Conservation (phyloP, 2,888 invertebrate species). For the Dione vanillae region DNA sequence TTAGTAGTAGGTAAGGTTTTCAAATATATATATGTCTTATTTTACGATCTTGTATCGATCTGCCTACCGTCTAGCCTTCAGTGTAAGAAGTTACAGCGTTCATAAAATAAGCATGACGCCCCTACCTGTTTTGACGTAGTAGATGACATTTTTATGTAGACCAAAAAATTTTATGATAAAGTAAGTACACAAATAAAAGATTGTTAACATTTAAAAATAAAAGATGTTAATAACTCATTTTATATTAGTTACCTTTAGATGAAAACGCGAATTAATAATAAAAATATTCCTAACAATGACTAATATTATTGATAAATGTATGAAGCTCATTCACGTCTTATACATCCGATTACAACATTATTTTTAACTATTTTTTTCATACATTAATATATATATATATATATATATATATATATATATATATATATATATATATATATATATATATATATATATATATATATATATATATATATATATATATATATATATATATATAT, state of each 20-base stretch:
- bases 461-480: background rate
- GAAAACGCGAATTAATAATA: too few relatives aligned
- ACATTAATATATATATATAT: too few relatives aligned
- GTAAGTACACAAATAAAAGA: background rate
- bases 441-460: background rate
- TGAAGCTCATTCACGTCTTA: too few relatives aligned
- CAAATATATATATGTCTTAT: conserved; percentile 17
- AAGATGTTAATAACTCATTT: too few relatives aligned
- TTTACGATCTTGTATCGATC: conserved; percentile 38
- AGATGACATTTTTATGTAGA: conserved; percentile 3
- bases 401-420: background rate
- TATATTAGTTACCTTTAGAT: too few relatives aligned
- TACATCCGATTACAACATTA: too few relatives aligned
- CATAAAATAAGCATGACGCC: conserved; percentile 34
- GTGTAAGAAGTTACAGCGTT: conserved; percentile 38
- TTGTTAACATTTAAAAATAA: too few relatives aligned
- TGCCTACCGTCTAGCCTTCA: conserved; percentile 42
- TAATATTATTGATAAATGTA: too few relatives aligned
- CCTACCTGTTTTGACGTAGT: background rate
- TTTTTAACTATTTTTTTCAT: too few relatives aligned
- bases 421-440: too few relatives aligned
- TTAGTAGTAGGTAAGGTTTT: conserved; percentile 9
- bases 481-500: background rate
- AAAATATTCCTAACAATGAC: too few relatives aligned
- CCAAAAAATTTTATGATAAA: background rate